Conservation (phyloP, 30 jellyfish, hydroid and myxozoan species). For the Calvadosia cruxmelitensis region DNA sequence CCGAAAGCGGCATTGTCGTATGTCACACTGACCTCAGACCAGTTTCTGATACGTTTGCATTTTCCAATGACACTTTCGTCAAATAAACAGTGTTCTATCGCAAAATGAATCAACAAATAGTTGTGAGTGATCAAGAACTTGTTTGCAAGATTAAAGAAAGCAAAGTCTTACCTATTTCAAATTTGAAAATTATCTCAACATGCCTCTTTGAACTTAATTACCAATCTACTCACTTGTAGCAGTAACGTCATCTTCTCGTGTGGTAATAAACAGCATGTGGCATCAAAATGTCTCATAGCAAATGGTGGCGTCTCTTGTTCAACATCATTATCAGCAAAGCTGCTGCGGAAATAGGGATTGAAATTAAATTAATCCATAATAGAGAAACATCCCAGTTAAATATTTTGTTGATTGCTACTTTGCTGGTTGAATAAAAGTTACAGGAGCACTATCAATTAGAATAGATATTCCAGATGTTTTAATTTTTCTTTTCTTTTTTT, state of each 20-base stretch:
- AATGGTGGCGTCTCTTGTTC: neutral
- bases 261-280: neutral
- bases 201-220: neutral
- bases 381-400: too few relatives aligned
- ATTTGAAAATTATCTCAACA: too few relatives aligned
- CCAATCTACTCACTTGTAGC: neutral
- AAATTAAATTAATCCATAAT: too few relatives aligned
- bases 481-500: neutral
- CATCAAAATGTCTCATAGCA: neutral
- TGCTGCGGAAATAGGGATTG: too few relatives aligned
- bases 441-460: neutral
- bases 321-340: too few relatives aligned
- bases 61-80: neutral
- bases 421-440: too few relatives aligned
- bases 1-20: too few relatives aligned
- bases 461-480: neutral
- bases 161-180: too few relatives aligned
- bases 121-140: neutral
- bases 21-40: neutral
- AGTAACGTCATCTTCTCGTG: neutral
- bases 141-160: too few relatives aligned
- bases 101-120: neutral
- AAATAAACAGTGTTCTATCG: neutral
- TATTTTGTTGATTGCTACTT: too few relatives aligned
- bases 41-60: neutral